A percentile compares a stretch with the other conserved stretches of the same genome.
phyloP scores from a whole-genome alignment of 2,888 invertebrate species.

The Epinotia ramella region DNA sequence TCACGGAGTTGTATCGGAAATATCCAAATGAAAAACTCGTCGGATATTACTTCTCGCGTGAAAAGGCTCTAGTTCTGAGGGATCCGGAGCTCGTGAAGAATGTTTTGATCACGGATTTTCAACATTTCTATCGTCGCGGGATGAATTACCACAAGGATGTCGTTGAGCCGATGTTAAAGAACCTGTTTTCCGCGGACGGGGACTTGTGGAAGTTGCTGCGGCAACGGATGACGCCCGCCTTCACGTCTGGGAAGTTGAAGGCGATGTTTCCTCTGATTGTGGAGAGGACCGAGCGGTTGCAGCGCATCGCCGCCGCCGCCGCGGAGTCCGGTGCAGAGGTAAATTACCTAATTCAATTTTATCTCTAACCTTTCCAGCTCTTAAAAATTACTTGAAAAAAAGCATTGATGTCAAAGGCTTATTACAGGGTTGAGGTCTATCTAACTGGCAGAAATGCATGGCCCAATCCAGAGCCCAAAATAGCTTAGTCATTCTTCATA shows the following conservation, averaged over 20 bases:
- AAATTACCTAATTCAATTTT: too few relatives aligned
- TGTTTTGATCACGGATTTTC: slow-evolving; percentile 13
- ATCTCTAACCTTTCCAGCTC: too few relatives aligned
- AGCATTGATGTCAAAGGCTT: too few relatives aligned
- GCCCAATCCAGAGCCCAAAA: too few relatives aligned
- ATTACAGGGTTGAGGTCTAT: too few relatives aligned
- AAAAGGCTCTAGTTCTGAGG: not conserved
- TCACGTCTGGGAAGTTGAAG: slow-evolving; percentile 71
- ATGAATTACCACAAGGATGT: not conserved
- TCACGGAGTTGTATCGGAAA: not conserved
- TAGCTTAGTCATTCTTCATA: too few relatives aligned
- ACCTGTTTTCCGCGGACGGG: slow-evolving; percentile 68
- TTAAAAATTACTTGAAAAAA: too few relatives aligned
- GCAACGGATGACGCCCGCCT: slow-evolving; percentile 69
- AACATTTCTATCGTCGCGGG: slow-evolving; percentile 10
- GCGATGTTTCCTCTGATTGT: slow-evolving; percentile 74
- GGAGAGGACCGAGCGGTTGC: slow-evolving; percentile 65
- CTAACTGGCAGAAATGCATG: too few relatives aligned
- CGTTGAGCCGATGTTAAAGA: slow-evolving; percentile 61
- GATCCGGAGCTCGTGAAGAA: slow-evolving; percentile 18
- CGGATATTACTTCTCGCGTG: slow-evolving; percentile 1
- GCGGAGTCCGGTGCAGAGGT: slow-evolving; percentile 50
- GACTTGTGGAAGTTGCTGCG: slow-evolving; percentile 72
- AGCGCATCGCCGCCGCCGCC: slow-evolving; percentile 50
- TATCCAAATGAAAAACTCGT: slow-evolving; percentile 11